These are phyloP conservation scores for Drosophila virilis DNA, from an alignment of 1,140 invertebrate species.

Conservation along the genomic window DNA sequence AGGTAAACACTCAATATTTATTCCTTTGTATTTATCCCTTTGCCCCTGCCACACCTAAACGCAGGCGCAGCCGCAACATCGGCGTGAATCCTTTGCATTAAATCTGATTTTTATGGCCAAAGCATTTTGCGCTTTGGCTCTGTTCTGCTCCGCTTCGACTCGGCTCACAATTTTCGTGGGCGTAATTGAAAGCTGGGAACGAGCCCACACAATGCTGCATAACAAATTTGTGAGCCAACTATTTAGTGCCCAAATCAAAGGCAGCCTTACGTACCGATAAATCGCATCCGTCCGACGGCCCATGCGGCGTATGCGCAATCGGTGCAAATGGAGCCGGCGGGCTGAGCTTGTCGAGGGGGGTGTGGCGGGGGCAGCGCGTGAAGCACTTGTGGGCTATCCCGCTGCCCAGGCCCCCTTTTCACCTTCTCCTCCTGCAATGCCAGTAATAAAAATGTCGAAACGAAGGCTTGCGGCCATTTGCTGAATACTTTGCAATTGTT, in stretches of 20 bases:
- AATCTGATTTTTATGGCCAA: conserved; percentile 70
- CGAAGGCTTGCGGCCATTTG: conserved; percentile 72
- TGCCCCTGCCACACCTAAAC: neutral
- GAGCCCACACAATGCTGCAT: conserved; percentile 38
- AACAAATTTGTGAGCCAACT: conserved; percentile 74
- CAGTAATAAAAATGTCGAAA: conserved; percentile 73
- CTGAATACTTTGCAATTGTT: conserved; percentile 64
- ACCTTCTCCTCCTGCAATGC: conserved; percentile 4
- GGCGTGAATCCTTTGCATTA: conserved; percentile 67
- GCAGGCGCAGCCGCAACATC: conserved; percentile 3
- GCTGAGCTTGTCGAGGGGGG: neutral
- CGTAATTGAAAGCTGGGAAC: conserved; percentile 72
- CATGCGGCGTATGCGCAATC: conserved; percentile 76
- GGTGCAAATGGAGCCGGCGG: conserved; percentile 30
- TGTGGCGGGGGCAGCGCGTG: conserved; percentile 12
- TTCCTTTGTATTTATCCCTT: conserved; percentile 68
- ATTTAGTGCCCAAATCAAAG: conserved; percentile 64
- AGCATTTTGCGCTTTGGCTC: conserved; percentile 51
- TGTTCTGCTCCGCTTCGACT: conserved; percentile 15
- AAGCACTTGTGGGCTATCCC: conserved; percentile 47
- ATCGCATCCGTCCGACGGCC: conserved; percentile 49
- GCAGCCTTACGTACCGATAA: conserved; percentile 34
- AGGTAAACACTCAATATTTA: conserved; percentile 79
- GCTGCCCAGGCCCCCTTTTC: neutral
- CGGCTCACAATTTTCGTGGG: conserved; percentile 40